Evolutionary conservation across 2,888 invertebrate species (phyloP).

Genomic region (Doris montereyensis): DNA sequence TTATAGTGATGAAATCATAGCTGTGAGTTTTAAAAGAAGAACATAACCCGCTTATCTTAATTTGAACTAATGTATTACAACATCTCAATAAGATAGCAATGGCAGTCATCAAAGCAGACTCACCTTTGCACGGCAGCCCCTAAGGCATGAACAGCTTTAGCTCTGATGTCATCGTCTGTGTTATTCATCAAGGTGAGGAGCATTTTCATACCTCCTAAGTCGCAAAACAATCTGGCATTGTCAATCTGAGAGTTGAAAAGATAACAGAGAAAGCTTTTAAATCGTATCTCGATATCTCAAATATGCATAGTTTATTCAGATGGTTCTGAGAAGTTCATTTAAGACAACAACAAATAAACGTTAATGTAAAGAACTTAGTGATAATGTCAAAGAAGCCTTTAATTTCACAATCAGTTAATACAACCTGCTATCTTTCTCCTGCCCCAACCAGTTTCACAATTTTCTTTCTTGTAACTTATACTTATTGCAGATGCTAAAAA

Average conservation of each 20-base stretch:
- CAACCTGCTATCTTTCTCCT: background rate
- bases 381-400: too few species aligned
- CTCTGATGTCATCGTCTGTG: constrained; percentile 76
- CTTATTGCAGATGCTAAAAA: background rate
- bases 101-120: too few species aligned
- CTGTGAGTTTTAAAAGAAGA: background rate
- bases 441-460: background rate
- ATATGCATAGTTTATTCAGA: too few species aligned
- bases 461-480: background rate
- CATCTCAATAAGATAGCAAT: too few species aligned
- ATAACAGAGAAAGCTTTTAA: too few species aligned
- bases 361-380: too few species aligned
- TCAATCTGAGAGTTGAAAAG: constrained; percentile 78
- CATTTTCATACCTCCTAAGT: constrained; percentile 75
- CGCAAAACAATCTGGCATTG: constrained; percentile 82
- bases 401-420: too few species aligned
- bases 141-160: constrained; percentile 79
- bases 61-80: too few species aligned
- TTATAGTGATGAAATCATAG: background rate
- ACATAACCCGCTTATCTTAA: too few species aligned
- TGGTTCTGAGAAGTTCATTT: too few species aligned
- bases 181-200: constrained; percentile 80
- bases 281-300: too few species aligned
- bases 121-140: constrained; percentile 81
- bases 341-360: too few species aligned